A percentile compares a stretch with the other conserved stretches of the same genome.
These are phyloP conservation scores for Lamprologus ornatipinnis DNA, from an alignment of 2,113 vertebrate genomes.

Conservation along the genomic window DNA sequence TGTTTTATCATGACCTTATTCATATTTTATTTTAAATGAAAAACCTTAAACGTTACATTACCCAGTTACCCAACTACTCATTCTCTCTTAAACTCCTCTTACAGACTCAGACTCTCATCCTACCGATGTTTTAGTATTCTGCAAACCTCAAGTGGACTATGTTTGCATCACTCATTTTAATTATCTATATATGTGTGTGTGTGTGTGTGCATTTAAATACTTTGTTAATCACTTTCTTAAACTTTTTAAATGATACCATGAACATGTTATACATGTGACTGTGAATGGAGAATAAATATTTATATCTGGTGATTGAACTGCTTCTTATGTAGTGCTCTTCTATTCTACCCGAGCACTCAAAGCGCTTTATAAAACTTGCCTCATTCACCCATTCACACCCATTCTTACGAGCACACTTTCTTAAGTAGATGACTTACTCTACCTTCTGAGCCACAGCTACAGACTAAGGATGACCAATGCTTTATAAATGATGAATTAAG, in stretches of 20 bases:
- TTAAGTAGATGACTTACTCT: not conserved
- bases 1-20: not conserved
- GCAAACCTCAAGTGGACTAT: not conserved
- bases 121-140: not conserved
- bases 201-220: not conserved
- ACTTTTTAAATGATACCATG: not conserved
- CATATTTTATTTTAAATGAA: not conserved
- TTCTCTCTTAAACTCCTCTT: not conserved
- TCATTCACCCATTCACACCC: not conserved
- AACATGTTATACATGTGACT: not conserved
- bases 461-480: not conserved
- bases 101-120: not conserved
- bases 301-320: not conserved
- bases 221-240: not conserved
- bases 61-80: not conserved
- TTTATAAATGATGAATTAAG: not conserved
- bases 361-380: not conserved
- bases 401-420: not conserved
- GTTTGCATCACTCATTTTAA: not conserved
- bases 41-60: not conserved
- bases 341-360: not conserved
- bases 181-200: not conserved
- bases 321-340: not conserved
- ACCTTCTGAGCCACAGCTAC: not conserved
- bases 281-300: not conserved